These are phyloP conservation scores for Argopecten irradians DNA, from an alignment of 1,140 invertebrate species.

Conservation along the genomic window DNA sequence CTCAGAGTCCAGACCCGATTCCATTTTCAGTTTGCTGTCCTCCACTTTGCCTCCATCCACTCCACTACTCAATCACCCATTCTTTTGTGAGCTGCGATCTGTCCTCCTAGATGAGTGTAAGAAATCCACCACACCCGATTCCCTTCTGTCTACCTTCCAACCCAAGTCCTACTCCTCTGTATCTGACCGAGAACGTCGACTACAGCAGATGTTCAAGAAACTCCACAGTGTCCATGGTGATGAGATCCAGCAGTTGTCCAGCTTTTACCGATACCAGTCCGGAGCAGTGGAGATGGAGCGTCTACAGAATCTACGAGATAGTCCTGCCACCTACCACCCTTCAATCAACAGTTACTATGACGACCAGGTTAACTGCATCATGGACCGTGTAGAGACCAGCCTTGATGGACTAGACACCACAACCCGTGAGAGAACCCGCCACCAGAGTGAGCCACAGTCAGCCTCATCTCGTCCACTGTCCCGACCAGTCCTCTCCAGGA, in stretches of 20 bases:
- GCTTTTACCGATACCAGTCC: slow-evolving; percentile 58
- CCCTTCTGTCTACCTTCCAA: neutral
- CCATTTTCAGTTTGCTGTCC: no score
- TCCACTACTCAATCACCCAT: neutral
- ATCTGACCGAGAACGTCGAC: slow-evolving; percentile 47
- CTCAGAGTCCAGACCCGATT: no score
- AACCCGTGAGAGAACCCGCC: neutral
- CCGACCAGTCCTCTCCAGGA: slow-evolving; percentile 49
- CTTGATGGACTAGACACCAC: slow-evolving; percentile 52
- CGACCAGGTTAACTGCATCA: slow-evolving; percentile 52
- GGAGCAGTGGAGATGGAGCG: slow-evolving; percentile 57
- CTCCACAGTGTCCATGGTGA: slow-evolving; percentile 40
- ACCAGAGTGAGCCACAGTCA: neutral
- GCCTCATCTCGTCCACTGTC: slow-evolving; percentile 10
- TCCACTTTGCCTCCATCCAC: neutral
- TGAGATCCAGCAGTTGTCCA: slow-evolving; percentile 51
- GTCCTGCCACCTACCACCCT: slow-evolving; percentile 39
- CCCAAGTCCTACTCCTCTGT: slow-evolving; percentile 25
- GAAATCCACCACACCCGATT: neutral
- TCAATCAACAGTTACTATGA: slow-evolving; percentile 55
- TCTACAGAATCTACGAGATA: slow-evolving; percentile 49
- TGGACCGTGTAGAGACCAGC: slow-evolving; percentile 62
- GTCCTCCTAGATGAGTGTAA: neutral
- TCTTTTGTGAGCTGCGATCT: neutral
- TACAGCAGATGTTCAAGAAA: slow-evolving; percentile 47